Base-by-base conservation (phyloP, 2,888 invertebrate species). In the Drosophila sordidula region DNA sequence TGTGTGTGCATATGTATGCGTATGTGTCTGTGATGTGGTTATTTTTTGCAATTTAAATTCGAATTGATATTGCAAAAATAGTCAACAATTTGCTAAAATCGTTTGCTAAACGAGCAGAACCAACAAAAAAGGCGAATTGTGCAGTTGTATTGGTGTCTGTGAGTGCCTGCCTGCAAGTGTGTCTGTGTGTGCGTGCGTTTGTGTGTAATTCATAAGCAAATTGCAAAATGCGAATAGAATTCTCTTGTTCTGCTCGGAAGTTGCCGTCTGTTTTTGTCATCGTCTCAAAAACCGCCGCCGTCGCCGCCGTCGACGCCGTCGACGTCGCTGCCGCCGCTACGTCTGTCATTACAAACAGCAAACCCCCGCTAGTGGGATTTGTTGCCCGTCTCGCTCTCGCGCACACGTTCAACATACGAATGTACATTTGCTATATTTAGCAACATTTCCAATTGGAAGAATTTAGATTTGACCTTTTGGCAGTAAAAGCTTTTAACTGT, bases 381-480 rank as follows among this genome's bases (percentile, higher is more conserved):
- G 32, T 50, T 32, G 22, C 16, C 75, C 68, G 49, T 71, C 66
- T 83, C 56, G 38, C 65, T 72, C 73, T 32, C 64, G 52, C 70
- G 47, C 65, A 70, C 54, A 70, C 41, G 61, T 70, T 59, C 66
- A 62, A 52, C 51, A 68, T 64, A 59, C 4, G 12, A 4, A 34
- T 34, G 4, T 34, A 34, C 4, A 34, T 69, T 71, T 63, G 74
- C 80, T 83, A 83, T 83, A 84, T 87, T 80, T 83, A 85, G 88
- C 64, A 78, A 78, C 62, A 70, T 84, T 89, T 87, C 72, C 70
- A 87, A 71, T 71, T 69, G 79, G 68, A 71, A 70, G 79, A 74
- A 57, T 78, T 70, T 54, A 67, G 82, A 89, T 81, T 84, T 89
- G 85, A 89, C 82, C 82, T 75, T 89, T 88, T 76, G 63, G 55